These are phyloP conservation scores for Agapornis roseicollis DNA, from an alignment of 2,113 vertebrate genomes.

Conservation along the genomic window DNA sequence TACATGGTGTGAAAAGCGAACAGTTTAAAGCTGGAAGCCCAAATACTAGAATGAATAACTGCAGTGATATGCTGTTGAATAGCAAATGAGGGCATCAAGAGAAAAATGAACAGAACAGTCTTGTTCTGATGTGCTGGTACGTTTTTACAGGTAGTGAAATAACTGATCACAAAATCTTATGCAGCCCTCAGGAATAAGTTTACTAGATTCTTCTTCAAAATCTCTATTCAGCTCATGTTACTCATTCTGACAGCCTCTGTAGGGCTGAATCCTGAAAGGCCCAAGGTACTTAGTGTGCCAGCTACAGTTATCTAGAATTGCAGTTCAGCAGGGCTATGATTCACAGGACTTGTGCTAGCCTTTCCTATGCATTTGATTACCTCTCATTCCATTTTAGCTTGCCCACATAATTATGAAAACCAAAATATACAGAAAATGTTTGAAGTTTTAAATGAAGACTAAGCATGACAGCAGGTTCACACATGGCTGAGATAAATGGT, in stretches of 20 bases:
- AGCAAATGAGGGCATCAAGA: neutral
- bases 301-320: neutral
- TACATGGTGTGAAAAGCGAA: neutral
- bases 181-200: neutral
- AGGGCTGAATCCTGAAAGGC: neutral
- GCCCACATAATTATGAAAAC: neutral
- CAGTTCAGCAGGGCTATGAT: neutral
- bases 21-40: neutral
- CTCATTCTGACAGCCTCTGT: neutral
- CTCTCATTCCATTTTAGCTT: neutral
- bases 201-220: neutral
- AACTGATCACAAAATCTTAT: neutral
- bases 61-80: neutral
- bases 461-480: neutral
- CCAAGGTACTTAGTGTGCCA: neutral
- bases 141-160: conserved; percentile 7
- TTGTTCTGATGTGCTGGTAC: neutral
- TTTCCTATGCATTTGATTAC: neutral
- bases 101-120: neutral
- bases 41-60: neutral
- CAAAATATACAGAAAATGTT: neutral
- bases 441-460: neutral
- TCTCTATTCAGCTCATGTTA: neutral
- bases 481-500: neutral
- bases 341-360: neutral